These are phyloP conservation scores for Ptychodera flava DNA, from an alignment of 35 echinoderm and acorn worm genomes.

Conservation along the genomic window DNA sequence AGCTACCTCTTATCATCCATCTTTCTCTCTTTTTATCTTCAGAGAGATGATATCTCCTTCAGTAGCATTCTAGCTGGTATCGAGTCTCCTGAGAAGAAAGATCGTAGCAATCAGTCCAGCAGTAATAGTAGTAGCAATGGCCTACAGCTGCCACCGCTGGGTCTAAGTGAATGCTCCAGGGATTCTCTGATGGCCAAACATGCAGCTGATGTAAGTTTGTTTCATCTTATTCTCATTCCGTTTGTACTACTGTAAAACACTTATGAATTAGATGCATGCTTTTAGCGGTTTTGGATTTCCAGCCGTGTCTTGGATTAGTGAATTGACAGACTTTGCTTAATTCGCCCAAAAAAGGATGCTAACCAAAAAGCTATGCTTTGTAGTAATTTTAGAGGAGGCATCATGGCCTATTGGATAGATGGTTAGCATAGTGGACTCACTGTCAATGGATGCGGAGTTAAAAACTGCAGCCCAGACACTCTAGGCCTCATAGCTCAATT, in stretches of 20 bases:
- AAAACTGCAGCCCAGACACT: too few species aligned
- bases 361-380: too few species aligned
- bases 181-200: constrained; percentile 56
- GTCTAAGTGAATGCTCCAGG: constrained; percentile 50
- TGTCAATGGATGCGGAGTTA: too few species aligned
- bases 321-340: too few species aligned
- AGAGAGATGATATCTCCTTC: constrained; percentile 66
- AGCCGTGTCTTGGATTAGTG: too few species aligned
- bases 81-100: constrained; percentile 81
- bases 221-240: not conserved
- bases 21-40: not conserved
- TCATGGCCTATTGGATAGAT: too few species aligned
- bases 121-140: not conserved
- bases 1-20: not conserved
- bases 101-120: not conserved
- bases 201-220: constrained; percentile 63
- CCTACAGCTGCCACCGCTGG: constrained; percentile 15
- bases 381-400: too few species aligned
- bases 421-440: too few species aligned
- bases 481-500: too few species aligned
- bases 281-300: too few species aligned
- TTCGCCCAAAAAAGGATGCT: too few species aligned
- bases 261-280: too few species aligned
- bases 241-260: not conserved
- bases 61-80: constrained; percentile 56